A percentile compares a stretch with the other conserved stretches of the same genome.
These are phyloP conservation scores for Myotis pilosus DNA, from an alignment of 2,797 vertebrate genomes.

Conservation along the genomic window DNA sequence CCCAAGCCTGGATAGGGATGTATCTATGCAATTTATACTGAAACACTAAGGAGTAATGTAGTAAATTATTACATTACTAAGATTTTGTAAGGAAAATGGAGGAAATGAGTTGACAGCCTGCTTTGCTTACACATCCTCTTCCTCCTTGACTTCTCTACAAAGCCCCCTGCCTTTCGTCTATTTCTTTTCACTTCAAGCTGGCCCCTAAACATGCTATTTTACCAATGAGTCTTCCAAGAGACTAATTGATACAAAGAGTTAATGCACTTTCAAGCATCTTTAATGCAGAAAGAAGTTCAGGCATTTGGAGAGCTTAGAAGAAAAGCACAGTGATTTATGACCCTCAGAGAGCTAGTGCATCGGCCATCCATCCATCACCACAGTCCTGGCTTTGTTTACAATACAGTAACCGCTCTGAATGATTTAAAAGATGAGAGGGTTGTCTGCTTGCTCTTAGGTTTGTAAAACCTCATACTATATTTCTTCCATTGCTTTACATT, in stretches of 20 bases:
- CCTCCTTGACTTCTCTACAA: background rate
- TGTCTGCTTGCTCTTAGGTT: background rate
- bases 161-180: background rate
- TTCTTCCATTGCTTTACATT: slow-evolving; percentile 30
- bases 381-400: background rate
- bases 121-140: background rate
- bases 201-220: background rate
- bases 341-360: background rate
- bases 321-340: background rate
- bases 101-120: background rate
- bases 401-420: background rate
- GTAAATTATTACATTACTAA: background rate
- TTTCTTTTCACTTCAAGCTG: background rate
- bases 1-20: background rate
- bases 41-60: background rate
- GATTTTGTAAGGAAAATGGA: background rate
- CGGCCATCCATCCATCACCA: background rate
- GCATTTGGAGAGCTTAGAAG: background rate
- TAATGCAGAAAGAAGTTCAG: background rate
- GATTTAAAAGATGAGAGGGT: slow-evolving; percentile 11
- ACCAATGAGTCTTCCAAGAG: slow-evolving; percentile 1
- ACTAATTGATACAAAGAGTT: slow-evolving; percentile 2
- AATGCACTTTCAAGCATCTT: slow-evolving; percentile 4
- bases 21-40: background rate
- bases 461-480: background rate